phyloP scores from a whole-genome alignment of 2,888 invertebrate species.

The Plagodis pulveraria region DNA sequence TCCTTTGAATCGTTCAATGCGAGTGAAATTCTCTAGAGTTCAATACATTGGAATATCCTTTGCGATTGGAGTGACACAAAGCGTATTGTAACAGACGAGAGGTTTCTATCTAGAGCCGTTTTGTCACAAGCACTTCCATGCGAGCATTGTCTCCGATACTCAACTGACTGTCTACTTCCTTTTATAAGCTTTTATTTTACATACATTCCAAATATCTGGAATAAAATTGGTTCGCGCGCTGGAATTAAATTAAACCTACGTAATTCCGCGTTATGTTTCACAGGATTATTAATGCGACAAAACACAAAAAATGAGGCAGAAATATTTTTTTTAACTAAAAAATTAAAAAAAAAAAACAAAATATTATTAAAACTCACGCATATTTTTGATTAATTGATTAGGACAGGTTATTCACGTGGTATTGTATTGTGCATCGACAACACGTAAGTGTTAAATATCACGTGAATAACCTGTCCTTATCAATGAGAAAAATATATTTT shows the following conservation, averaged over 20 bases:
- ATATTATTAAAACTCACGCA: too few species aligned
- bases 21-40: slow-evolving; percentile 72
- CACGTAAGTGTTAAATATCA: too few species aligned
- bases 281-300: not conserved
- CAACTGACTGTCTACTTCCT: slow-evolving; percentile 30
- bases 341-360: too few species aligned
- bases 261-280: slow-evolving; percentile 4
- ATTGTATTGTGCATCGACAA: too few species aligned
- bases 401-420: too few species aligned
- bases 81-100: slow-evolving; percentile 74
- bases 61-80: slow-evolving; percentile 78
- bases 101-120: slow-evolving; percentile 66
- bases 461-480: too few species aligned
- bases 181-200: slow-evolving; percentile 35
- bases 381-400: too few species aligned
- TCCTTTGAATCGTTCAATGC: slow-evolving; percentile 58
- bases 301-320: not conserved
- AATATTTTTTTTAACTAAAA: too few species aligned
- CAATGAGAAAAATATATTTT: too few species aligned
- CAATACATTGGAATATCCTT: slow-evolving; percentile 80
- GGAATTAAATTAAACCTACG: slow-evolving; percentile 21
- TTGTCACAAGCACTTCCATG: slow-evolving; percentile 58
- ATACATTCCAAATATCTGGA: slow-evolving; percentile 24
- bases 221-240: slow-evolving; percentile 24
- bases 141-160: slow-evolving; percentile 62